phyloP scores from a whole-genome alignment of 2,797 vertebrate genomes.

The Myotis daubentonii region DNA sequence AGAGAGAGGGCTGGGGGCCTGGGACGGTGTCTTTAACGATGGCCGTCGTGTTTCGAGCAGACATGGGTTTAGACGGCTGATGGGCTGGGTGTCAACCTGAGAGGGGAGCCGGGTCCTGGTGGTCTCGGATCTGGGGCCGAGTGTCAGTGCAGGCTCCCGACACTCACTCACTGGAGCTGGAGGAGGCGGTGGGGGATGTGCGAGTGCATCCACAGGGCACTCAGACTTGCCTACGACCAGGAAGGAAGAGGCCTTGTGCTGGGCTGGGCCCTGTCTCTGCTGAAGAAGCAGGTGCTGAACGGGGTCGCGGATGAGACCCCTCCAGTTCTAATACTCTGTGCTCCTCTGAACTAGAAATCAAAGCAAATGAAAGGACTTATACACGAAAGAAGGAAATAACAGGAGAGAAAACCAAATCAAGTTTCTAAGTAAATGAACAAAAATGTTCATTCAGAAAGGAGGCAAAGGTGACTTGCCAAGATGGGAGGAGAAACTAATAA shows the following conservation, averaged over 20 bases:
- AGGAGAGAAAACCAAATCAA: not conserved
- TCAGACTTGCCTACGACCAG: too few species aligned
- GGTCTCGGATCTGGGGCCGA: not conserved
- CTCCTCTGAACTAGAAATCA: not conserved
- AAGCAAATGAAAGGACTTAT: not conserved
- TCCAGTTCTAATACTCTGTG: not conserved
- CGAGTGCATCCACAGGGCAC: too few species aligned
- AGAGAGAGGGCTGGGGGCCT: not conserved
- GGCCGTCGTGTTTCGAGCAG: not conserved
- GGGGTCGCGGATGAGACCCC: not conserved
- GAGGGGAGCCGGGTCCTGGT: not conserved
- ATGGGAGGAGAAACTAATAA: not conserved
- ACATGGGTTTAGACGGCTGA: not conserved
- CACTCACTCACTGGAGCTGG: conserved; percentile 16
- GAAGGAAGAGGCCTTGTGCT: too few species aligned
- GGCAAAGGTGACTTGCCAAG: not conserved
- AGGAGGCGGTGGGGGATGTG: not conserved
- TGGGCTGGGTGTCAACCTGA: not conserved
- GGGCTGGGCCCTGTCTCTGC: too few species aligned
- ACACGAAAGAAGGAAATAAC: not conserved
- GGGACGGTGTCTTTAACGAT: not conserved
- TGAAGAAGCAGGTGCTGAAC: too few species aligned
- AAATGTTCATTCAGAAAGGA: not conserved
- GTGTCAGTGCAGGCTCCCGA: not conserved
- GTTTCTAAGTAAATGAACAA: not conserved